Percentiles rank a stretch among this genome's conserved stretches.
Conservation (phyloP, 2,888 invertebrate genomes). For the Drosophila quinaria region DNA sequence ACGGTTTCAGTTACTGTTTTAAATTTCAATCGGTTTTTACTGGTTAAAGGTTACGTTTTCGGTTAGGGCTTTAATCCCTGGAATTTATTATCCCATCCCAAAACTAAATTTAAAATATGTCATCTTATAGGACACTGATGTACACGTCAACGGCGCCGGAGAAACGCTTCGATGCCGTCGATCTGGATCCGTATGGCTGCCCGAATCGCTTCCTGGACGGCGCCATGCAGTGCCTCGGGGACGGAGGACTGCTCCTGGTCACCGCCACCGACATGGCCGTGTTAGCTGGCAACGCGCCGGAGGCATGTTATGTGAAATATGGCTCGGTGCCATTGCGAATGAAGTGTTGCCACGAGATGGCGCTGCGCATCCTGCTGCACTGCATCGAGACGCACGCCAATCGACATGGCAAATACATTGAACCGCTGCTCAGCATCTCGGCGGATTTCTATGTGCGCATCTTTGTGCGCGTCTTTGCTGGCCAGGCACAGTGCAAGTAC, state of each 20-base stretch:
- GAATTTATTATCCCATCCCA: no score
- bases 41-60: no score
- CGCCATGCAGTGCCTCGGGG: constrained; percentile 92
- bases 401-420: constrained; percentile 96
- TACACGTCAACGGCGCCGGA: constrained; percentile 89
- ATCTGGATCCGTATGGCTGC: constrained; percentile 99
- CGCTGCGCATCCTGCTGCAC: constrained; percentile 96
- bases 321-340: constrained; percentile 94
- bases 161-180: constrained; percentile 94
- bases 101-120: no score
- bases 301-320: constrained; percentile 97
- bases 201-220: constrained; percentile 96
- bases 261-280: constrained; percentile 99
- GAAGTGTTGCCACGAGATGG: constrained; percentile 98
- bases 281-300: constrained; percentile 97
- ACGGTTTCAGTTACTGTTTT: no score
- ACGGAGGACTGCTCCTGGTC: constrained; percentile 95
- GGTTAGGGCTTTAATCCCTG: no score
- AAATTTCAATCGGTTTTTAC: no score
- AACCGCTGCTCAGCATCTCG: constrained; percentile 95
- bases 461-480: constrained; percentile 93
- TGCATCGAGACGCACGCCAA: constrained; percentile 97
- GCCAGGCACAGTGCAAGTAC: constrained; percentile 94
- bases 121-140: constrained; percentile 96
- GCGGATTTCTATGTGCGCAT: constrained; percentile 98